Evolutionary conservation across 2,797 vertebrate species (phyloP), one percentile per base, ranked within the genome.

Genomic region (Orestias chungarensis): DNA sequence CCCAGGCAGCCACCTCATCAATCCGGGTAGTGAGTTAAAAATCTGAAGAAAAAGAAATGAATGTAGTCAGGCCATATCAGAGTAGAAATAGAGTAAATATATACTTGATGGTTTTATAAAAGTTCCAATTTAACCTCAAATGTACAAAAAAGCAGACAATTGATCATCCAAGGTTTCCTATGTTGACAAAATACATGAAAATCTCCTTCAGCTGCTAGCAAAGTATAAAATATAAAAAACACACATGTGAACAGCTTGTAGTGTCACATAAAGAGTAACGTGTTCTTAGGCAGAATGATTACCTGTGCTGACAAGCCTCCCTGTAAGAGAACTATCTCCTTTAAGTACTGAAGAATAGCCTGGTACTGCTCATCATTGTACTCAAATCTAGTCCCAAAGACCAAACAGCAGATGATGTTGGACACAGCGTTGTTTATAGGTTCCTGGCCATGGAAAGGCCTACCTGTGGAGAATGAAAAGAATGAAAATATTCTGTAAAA

Each of bases 1-100:
- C 62, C 93, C 93, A 2, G 94, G 95, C 27, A 95, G 6, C 82
- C 76, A 27, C 25, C 38, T 79, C 90, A 93, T 88, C 79, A 94
- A 54, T 82, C 78, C 67, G 3, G 93, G 91, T 0, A 84, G 12
- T 4, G 31, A 25, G 69, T 92, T 92, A 68, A 89, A 93, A 7
- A 87, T 0, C 93, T 93, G 54, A 43, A 80, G 15, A 76, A 61
- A 2, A 78, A 3, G 14, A n/a, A n/a, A 10, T 43, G 57, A 66
- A 12, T 61, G 5, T 18, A 40, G n/a, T 5, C 27, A 71, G 15
- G 31, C 54, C 20, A 27, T 31, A 5, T 14, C 2, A 42, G 23
- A 61, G 33, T 61, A 5, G 23, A n/a, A 61, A n/a, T 6, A 61
- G 33, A 50, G 10, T 3, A 25, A 10, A 25, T 25, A 50, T 23